Evolutionary conservation across 2,113 vertebrate genomes (phyloP), one percentile per base, ranked within the genome.

Genomic region (Elaphurus davidianus): DNA sequence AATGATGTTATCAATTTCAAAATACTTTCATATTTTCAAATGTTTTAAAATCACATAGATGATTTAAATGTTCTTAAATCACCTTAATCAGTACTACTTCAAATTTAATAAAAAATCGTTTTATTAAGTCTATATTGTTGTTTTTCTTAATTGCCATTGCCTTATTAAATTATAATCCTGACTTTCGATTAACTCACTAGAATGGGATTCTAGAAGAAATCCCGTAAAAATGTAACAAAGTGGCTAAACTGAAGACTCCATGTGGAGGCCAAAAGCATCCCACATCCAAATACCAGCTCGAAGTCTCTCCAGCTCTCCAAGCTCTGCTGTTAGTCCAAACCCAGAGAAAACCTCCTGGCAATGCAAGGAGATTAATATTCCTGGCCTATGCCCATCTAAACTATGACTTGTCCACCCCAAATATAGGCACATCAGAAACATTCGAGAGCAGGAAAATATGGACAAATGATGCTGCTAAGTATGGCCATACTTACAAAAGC

Each of bases 71-170:
- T 40, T 76, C 25, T 52, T 82, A 17, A 76, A 21, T 85, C 82
- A 82, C 33, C 79, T 87, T 87, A 78, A 90, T 54, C 2, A 55
- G 40, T 60, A n/a, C 7, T 40, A 96, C 83, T 91, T 78, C 33
- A 87, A 93, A 92, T 83, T 19, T 78, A 96, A 84, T 57, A 57
- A 97, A 97, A 78, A 97, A 47, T 16, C 85, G 3, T 71, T 64
- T 43, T 10, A 78, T 60, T 89, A 89, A 78, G 71, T 86, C 19
- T 45, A 19, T 12, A 25, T 13, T 74, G n/a, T 36, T 36, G 21
- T 55, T 96, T 90, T 89, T 7, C 45, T 96, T 95, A 87, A 81
- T 4, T 81, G n/a, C 4, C 45, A 81, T 33, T 96, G n/a, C 30
- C 62, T 94, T 94, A n/a, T 84, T 82, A 92, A 92, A 90, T 47